Evolutionary conservation across 2,888 invertebrate species (phyloP), one percentile per base, ranked within the genome.

Genomic region (Biston stratarius): DNA sequence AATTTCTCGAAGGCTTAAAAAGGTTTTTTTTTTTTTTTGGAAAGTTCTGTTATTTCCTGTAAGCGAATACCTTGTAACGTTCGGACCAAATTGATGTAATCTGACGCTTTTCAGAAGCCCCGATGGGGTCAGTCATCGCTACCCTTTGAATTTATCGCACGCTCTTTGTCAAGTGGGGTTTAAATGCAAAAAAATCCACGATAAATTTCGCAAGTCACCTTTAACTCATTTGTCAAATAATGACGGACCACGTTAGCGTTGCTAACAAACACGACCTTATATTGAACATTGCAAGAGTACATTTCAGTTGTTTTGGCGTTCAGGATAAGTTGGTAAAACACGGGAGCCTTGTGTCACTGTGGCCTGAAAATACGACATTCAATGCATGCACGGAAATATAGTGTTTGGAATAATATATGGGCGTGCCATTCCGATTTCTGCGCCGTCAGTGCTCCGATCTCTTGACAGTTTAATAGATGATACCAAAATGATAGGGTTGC

Each of bases 181-280:
- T 83, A 83, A 85, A 86, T 88, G 84, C 83, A 88, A 87, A 89
- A 90, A 89, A 90, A 85, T 82, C 79, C 81, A 79, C 83, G 81
- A 87, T 87, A 88, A 88, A 89, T 90, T 89, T 79, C 80, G 82
- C 89, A 77, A 88, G 86, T 91, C 89, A 90, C 88, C 86, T 85
- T 86, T 80, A 81, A 83, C 86, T 89, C 89, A 85, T 90, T 90
- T 90, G 87, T 90, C 91, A 91, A 87, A 87, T 83, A 85, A 83
- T 83, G 83, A 80, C 79, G 73, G 70, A 71, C 83, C 76, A 81
- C 74, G 73, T 80, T 75, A 76, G 56, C 51, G 65, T 60, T 74
- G 67, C 78, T 40, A 42, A 61, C 45, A 12, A 40, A 52, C 67
- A 67, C 71, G 64, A 78, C 78, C 75, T 42, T 10, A 11, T 7